Conservation (phyloP, 2,888 invertebrate genomes). For the Pheosia tremula region DNA sequence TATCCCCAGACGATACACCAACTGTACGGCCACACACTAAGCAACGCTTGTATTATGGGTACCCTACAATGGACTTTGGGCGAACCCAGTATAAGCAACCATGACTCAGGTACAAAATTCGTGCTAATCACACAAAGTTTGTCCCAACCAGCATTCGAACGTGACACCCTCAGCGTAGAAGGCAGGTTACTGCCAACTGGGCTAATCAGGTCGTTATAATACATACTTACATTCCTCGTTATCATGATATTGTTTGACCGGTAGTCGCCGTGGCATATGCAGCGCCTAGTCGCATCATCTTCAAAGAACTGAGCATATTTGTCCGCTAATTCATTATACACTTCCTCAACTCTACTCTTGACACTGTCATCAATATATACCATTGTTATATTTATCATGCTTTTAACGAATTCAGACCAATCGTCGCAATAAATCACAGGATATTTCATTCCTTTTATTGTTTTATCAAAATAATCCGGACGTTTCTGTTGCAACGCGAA, state of each 20-base stretch:
- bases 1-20: too few relatives aligned
- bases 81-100: too few relatives aligned
- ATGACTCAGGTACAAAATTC: too few relatives aligned
- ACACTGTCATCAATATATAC: slow-evolving; percentile 31
- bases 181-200: too few relatives aligned
- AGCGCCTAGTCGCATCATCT: slow-evolving; percentile 33
- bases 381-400: slow-evolving; percentile 30
- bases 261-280: slow-evolving; percentile 60
- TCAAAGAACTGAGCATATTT: slow-evolving; percentile 40
- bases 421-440: slow-evolving; percentile 38
- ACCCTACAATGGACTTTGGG: too few relatives aligned
- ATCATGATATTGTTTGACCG: slow-evolving; percentile 55
- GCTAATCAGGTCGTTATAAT: slow-evolving; percentile 3
- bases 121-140: too few relatives aligned
- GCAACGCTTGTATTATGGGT: too few relatives aligned
- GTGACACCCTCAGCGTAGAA: too few relatives aligned
- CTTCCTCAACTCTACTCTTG: slow-evolving; percentile 31
- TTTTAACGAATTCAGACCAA: slow-evolving; percentile 34
- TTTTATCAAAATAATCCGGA: slow-evolving; percentile 46
- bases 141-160: too few relatives aligned
- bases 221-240: slow-evolving; percentile 48
- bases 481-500: slow-evolving; percentile 43
- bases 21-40: too few relatives aligned
- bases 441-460: slow-evolving; percentile 33
- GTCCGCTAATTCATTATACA: slow-evolving; percentile 28